These are phyloP conservation scores for Thaleichthys pacificus DNA, from an alignment of 2,797 vertebrate species.

Conservation along the genomic window DNA sequence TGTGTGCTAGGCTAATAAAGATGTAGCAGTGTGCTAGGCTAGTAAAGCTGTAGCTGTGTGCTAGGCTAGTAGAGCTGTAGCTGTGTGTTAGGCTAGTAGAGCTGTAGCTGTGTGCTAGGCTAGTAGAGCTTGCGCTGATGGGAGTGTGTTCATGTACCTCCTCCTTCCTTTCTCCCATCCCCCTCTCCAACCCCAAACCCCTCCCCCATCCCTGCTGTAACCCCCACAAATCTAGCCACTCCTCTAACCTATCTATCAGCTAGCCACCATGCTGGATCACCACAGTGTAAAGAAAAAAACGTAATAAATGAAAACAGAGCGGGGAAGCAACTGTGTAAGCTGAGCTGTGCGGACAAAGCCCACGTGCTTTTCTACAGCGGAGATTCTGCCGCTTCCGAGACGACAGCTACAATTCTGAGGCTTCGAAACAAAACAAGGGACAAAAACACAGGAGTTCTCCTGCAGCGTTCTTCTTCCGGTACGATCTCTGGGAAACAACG, in stretches of 20 bases:
- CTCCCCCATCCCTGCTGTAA: conserved; percentile 53
- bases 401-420: too few relatives aligned
- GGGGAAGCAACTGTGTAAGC: too few relatives aligned
- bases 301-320: neutral
- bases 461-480: neutral
- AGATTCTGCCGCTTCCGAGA: neutral
- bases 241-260: conserved; percentile 73
- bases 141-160: conserved; percentile 23
- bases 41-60: conserved; percentile 7
- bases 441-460: neutral
- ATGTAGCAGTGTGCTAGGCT: conserved; percentile 2
- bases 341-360: conserved; percentile 50
- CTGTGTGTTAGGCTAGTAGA: conserved; percentile 8
- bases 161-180: conserved; percentile 49
- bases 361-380: conserved; percentile 82
- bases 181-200: conserved; percentile 41
- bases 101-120: conserved; percentile 5
- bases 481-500: conserved; percentile 28
- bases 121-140: neutral
- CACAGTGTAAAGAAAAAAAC: neutral
- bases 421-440: too few relatives aligned
- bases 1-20: neutral
- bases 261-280: conserved; percentile 38
- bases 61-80: neutral
- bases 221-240: conserved; percentile 55